Evolutionary conservation across 2,113 vertebrate species (phyloP), one percentile per base, ranked within the genome.

Genomic region (Ptychochromis oligacanthus): DNA sequence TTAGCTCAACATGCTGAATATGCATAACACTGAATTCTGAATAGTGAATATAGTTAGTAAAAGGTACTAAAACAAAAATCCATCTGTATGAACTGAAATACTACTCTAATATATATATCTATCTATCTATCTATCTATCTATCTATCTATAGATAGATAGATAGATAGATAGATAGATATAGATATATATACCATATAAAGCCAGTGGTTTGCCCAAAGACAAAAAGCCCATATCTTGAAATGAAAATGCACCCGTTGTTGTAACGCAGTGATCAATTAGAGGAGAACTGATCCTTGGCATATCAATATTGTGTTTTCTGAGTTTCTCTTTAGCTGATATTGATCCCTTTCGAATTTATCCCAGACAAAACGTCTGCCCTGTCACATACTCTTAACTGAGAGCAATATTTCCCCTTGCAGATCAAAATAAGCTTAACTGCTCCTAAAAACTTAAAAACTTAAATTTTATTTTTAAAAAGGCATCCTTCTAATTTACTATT

Each of bases 281-380:
- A 59, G 36, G 14, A 59, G 15, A 59, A 38, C n/a, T 43, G 15
- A 57, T 76, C 54, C 55, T 76, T 40, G 18, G n/a, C 54, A 76
- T 57, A 70, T 28, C 43, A 70, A 70, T 70, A 28, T 10, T 49
- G 5, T 46, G 65, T 49, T 70, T 70, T 70, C 64, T 7, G 64
- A 81, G n/a, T n/a, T 54, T 79, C 54, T 58, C 40, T 55, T 60
- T 17, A 80, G 43, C 15, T 52, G 38, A 74, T 74, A 80, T 74
- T 24, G 9, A 61, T 84, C 74, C 9, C 20, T 65, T 74, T 54
- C 22, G 59, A 52, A 31, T 58, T 17, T 22, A 40, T 40, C 13
- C 49, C 10, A 34, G 49, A 56, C 15, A 54, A 77, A 40, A 31
- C 26, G 10, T 52, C 26, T 46, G 46, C 7, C 49, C 15, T 18